A percentile compares a stretch with the other conserved stretches of the same genome.
These are phyloP conservation scores for Cochlearius cochlearius DNA, from an alignment of 2,113 vertebrate species.

Conservation along the genomic window DNA sequence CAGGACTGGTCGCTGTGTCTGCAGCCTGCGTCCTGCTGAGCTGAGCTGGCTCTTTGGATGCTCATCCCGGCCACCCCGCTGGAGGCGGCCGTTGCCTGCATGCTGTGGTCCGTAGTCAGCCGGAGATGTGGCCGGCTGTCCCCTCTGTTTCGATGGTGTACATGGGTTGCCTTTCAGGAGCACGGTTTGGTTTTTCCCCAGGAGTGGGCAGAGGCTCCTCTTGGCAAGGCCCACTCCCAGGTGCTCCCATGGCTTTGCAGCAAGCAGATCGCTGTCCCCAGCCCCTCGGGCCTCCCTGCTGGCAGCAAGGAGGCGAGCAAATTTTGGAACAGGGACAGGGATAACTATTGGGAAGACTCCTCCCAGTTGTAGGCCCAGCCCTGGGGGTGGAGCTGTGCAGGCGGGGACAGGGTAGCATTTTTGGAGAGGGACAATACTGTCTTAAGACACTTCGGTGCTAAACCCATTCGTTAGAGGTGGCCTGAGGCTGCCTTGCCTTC, in stretches of 20 bases:
- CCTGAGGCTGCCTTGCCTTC: background rate
- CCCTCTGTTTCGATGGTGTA: background rate
- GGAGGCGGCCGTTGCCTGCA: background rate
- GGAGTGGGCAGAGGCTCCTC: background rate
- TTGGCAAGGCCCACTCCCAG: too few species aligned
- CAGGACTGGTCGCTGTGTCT: background rate
- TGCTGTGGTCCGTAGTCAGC: background rate
- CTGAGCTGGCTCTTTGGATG: background rate
- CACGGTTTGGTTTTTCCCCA: background rate
- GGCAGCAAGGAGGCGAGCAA: background rate
- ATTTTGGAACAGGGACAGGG: background rate
- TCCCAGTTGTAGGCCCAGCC: rapidly evolving
- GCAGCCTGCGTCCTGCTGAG: background rate
- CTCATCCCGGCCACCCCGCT: background rate
- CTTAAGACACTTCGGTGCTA: background rate
- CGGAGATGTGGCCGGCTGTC: background rate
- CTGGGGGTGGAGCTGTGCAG: rapidly evolving
- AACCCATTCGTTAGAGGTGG: background rate
- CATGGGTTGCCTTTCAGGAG: background rate
- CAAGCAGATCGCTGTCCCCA: background rate
- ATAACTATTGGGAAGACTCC: background rate
- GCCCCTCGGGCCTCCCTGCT: background rate
- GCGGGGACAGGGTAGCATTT: background rate
- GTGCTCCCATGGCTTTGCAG: background rate
- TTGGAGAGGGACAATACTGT: background rate